Percentiles rank a stretch among this genome's conserved stretches.
Evolutionary conservation across 1,140 invertebrate genomes (phyloP).

Genomic region (Sycophila sp.): DNA sequence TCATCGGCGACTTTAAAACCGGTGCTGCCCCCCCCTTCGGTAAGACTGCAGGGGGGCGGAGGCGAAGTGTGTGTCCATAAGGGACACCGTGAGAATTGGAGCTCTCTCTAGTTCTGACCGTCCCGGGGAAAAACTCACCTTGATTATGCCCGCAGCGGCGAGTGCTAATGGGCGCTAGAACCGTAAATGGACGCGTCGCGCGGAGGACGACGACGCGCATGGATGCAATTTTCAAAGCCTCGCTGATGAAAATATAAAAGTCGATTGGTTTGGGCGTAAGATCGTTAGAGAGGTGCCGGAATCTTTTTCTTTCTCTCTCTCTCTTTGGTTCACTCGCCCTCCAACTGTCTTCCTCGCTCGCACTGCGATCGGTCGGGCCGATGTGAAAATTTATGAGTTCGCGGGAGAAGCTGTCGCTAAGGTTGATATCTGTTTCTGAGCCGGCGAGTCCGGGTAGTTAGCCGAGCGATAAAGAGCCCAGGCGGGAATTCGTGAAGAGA

Average conservation of each 20-base stretch:
- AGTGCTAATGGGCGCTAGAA: slow-evolving; percentile 1
- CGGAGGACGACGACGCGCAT: too few relatives aligned
- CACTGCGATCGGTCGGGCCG: too few relatives aligned
- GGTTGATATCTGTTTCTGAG: not conserved
- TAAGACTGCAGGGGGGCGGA: too few relatives aligned
- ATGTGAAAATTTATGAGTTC: not conserved
- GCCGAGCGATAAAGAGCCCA: too few relatives aligned
- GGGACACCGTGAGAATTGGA: slow-evolving; percentile 25
- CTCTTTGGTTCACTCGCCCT: too few relatives aligned
- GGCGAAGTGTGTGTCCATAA: not conserved
- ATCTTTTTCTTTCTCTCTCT: too few relatives aligned
- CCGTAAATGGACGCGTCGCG: slow-evolving; percentile 17
- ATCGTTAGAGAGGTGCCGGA: too few relatives aligned
- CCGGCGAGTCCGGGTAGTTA: too few relatives aligned
- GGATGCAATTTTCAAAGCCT: not conserved
- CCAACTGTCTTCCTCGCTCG: too few relatives aligned
- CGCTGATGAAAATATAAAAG: not conserved
- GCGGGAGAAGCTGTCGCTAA: too few relatives aligned
- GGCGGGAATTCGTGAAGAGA: too few relatives aligned
- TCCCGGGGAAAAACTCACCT: slow-evolving; percentile 19
- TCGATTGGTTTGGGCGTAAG: too few relatives aligned
- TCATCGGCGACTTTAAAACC: not conserved
- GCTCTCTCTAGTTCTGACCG: not conserved
- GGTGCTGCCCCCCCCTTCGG: not conserved
- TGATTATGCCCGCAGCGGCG: not conserved